Base-by-base conservation (phyloP, 2,113 vertebrate species). In the Trematomus loennbergii region DNA sequence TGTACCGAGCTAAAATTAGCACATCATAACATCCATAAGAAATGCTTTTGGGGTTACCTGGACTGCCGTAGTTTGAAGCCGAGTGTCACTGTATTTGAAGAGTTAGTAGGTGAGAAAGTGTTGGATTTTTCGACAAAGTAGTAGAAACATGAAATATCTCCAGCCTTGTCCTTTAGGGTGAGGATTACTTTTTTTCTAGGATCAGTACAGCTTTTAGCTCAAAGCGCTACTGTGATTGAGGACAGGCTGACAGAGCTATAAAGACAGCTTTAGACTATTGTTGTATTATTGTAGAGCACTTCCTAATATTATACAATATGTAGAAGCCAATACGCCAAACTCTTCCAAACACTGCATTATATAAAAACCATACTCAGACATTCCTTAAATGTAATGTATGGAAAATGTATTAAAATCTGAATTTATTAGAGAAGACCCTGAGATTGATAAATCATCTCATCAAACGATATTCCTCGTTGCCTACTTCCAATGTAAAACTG, bases 301-400 rank as follows among this genome's bases (percentile, higher is more conserved):
- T 7, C 2, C 62, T 17, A 11, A 48, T 40, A 54, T 36, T n/a
- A 33, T 25, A 17, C 7, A 11, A 17, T 25, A 64, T 40, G 9
- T 11, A 61, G 36, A 12, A n/a, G 10, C 43, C 36, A 40, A 40
- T 13, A 43, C 43, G 59, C 40, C 46, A 16, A 25, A 11, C n/a
- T 48, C 16, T 10, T 61, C 55, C 78, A 81, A 61, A 63, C 49
- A 69, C 50, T 20, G 22, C 15, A 17, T 53, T 13, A 61, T 16
- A 36, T 69, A 9, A 57, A 49, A 63, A 13, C 53, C 8, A 46
- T 53, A 72, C 15, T 49, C 64, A 57, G 12, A 9, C 50, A 43
- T 25, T 54, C 57, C 33, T 20, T 3, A 40, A 1, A 58, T 68
- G 40, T 52, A n/a, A 33, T 59, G 29, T n/a, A n/a, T 46, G 4